A percentile compares a stretch with the other conserved stretches of the same genome.
Evolutionary conservation across 2,888 invertebrate species (phyloP).

Genomic region (Proisotoma minuta): DNA sequence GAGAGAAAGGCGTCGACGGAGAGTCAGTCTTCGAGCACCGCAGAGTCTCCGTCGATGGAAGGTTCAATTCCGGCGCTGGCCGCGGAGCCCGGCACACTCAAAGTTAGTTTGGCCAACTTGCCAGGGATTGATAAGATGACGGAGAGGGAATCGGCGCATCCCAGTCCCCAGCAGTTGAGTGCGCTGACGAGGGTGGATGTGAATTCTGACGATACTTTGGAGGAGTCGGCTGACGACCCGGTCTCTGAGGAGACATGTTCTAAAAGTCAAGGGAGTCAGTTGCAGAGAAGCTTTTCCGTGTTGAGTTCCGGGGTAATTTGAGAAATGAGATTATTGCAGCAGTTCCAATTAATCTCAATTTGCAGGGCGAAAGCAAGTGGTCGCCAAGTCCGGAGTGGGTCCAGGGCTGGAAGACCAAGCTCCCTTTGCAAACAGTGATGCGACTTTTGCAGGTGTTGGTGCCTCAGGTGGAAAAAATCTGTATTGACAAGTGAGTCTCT

Average conservation of each 20-base stretch:
- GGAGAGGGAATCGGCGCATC: slow-evolving; percentile 88
- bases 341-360: background rate
- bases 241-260: too few species aligned
- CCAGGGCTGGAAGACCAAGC: slow-evolving; percentile 88
- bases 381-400: slow-evolving; percentile 96
- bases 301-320: slow-evolving; percentile 40
- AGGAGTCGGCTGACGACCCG: too few species aligned
- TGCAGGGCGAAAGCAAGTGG: slow-evolving; percentile 58
- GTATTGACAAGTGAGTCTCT: slow-evolving; percentile 85
- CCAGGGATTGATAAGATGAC: slow-evolving; percentile 85
- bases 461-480: slow-evolving; percentile 99
- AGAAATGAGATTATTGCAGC: background rate
- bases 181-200: slow-evolving; percentile 46
- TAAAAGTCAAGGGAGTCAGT: too few species aligned
- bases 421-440: slow-evolving; percentile 99
- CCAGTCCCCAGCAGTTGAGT: slow-evolving; percentile 52
- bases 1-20: slow-evolving; percentile 47
- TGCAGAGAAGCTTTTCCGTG: slow-evolving; percentile 46
- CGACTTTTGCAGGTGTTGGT: slow-evolving; percentile 94
- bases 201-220: too few species aligned
- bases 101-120: slow-evolving; percentile 44
- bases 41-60: slow-evolving; percentile 60
- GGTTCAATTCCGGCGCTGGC: slow-evolving; percentile 77
- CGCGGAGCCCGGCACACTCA: slow-evolving; percentile 63
- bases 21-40: slow-evolving; percentile 33